Conservation (phyloP, 2,797 vertebrate genomes). For the Mastacembelus armatus region DNA sequence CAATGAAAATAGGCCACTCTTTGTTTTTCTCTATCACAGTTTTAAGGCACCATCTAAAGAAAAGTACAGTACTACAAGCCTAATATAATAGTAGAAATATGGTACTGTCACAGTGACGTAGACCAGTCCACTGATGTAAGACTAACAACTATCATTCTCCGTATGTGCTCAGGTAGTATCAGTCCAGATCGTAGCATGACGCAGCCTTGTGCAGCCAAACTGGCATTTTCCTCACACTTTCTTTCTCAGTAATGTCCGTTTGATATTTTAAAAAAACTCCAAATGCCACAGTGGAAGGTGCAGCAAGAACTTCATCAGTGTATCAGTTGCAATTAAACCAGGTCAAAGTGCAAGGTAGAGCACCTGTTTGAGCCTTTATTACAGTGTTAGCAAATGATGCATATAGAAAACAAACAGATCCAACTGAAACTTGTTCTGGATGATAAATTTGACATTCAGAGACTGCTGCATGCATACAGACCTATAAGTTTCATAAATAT, state of each 20-base stretch:
- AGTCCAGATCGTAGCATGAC: not conserved
- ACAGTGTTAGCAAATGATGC: too few species aligned
- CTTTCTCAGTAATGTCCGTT: not conserved
- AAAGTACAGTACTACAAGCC: not conserved
- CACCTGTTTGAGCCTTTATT: not conserved
- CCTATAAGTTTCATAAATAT: not conserved
- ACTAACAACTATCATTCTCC: not conserved
- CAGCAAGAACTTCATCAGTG: conserved; percentile 20
- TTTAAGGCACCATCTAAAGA: not conserved
- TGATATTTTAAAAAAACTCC: conserved; percentile 44
- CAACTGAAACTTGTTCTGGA: too few species aligned
- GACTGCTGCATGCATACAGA: not conserved
- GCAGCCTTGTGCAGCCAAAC: not conserved
- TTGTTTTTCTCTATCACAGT: not conserved
- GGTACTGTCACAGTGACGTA: not conserved
- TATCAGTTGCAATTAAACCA: conserved; percentile 50
- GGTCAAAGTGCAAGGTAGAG: not conserved
- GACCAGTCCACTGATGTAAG: not conserved
- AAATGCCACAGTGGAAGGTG: conserved; percentile 10
- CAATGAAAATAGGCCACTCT: not conserved
- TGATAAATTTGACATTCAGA: not conserved
- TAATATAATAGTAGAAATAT: not conserved
- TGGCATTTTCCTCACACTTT: conserved; percentile 21
- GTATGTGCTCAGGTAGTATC: not conserved
- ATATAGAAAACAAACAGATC: too few species aligned